Evolutionary conservation across 2,113 vertebrate species (phyloP), one percentile per base, ranked within the genome.

Genomic region (Neotoma lepida): DNA sequence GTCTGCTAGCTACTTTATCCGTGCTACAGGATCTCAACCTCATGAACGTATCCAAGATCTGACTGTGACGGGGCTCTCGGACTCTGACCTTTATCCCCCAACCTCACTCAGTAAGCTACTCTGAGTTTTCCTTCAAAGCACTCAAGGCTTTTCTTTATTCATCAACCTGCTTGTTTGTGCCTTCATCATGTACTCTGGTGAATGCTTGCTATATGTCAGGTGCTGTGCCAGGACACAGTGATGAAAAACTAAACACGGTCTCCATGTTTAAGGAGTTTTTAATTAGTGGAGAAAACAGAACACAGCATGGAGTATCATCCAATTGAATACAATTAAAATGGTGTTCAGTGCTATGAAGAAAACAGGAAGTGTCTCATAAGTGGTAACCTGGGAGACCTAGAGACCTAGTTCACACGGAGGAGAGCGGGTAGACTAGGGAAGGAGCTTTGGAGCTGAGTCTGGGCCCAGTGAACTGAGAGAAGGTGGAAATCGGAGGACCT

Each of bases 101-200:
- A 35, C 18, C 10, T 8, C 13, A 74, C 74, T 80, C 22, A 89
- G 64, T 74, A n/a, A 93, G 17, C 28, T 49, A 39, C 1, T 80
- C 56, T 33, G 44, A 85, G 89, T 89, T 95, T 71, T 94, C 35
- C 89, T 89, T 92, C 76, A 66, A 85, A 86, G 87, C 54, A n/a
- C 15, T n/a, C 35, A 71, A 71, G n/a, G 68, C 18, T 71, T n/a
- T 71, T 71, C 68, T n/a, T 71, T 54, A 86, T 63, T 90, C 49
- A 76, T 22, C 74, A 84, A 66, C 28, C 56, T 92, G 30, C 9
- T 92, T 20, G 68, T 73, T 93, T 68, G 64, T 66, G 61, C 28
- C 66, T 51, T 54, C 51, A 90, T 39, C 28, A 49, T 35, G 35
- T 0, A 13, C 8, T 68, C 18, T 56, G 56, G 30, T 81, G 46